Conservation (phyloP, 2,888 invertebrate genomes). For the Clanis bilineata region DNA sequence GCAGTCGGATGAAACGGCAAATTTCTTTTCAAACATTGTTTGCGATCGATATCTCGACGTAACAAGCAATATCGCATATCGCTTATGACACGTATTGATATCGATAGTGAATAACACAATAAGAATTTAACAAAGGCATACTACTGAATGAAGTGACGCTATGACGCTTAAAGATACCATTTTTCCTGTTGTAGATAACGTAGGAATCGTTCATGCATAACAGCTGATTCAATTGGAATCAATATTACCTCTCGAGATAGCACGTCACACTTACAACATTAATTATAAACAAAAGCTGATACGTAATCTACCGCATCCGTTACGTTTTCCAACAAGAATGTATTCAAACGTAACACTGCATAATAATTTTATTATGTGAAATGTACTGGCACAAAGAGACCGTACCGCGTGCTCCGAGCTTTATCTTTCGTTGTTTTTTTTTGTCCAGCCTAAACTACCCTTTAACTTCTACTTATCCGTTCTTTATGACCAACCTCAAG, state of each 20-base stretch:
- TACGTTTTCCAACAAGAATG: not conserved
- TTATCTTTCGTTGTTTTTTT: too few relatives aligned
- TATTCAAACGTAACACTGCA: not conserved
- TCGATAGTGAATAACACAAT: constrained; percentile 28
- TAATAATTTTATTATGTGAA: not conserved
- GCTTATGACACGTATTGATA: constrained; percentile 8
- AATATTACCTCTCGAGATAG: constrained; percentile 27
- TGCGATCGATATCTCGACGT: not conserved
- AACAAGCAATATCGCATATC: constrained; percentile 10
- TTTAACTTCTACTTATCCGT: too few relatives aligned
- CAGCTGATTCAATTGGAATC: constrained; percentile 38
- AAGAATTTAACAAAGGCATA: constrained; percentile 33
- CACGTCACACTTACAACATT: constrained; percentile 7
- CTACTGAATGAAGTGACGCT: constrained; percentile 29
- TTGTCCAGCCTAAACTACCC: too few relatives aligned
- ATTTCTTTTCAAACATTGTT: not conserved
- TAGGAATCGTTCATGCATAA: constrained; percentile 21
- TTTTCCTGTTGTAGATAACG: constrained; percentile 41
- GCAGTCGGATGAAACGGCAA: too few relatives aligned
- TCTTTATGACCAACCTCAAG: too few relatives aligned
- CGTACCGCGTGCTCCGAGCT: too few relatives aligned
- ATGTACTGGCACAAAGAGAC: too few relatives aligned
- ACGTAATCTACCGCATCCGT: not conserved
- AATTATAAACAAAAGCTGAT: not conserved
- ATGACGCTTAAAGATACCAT: constrained; percentile 28